Evolutionary conservation across 2,113 vertebrate species (phyloP).

Genomic region (Proterorhinus semilunaris): DNA sequence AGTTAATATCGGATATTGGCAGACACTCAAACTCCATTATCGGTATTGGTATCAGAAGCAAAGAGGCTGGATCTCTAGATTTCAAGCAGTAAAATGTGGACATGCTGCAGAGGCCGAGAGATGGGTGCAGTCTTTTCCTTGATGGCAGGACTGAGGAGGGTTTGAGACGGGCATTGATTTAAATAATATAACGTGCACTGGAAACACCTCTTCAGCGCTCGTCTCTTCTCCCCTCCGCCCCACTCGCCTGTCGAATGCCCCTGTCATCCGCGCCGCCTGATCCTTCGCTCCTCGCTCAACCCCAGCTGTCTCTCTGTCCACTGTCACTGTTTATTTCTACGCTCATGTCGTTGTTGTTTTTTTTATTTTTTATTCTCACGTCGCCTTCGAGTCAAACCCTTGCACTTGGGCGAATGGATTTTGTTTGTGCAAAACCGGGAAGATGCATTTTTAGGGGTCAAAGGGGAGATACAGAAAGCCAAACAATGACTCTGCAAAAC

Average conservation of each 20-base stretch:
- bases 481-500: too few relatives aligned
- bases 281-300: slow-evolving; percentile 63
- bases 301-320: slow-evolving; percentile 71
- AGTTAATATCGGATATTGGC: too few relatives aligned
- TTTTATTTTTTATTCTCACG: slow-evolving; percentile 19
- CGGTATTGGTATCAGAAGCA: too few relatives aligned
- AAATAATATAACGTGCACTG: too few relatives aligned
- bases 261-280: slow-evolving; percentile 72
- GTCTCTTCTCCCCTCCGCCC: slow-evolving; percentile 45
- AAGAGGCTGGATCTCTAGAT: too few relatives aligned
- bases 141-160: too few relatives aligned
- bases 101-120: too few relatives aligned
- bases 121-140: too few relatives aligned
- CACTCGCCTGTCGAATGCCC: slow-evolving; percentile 67
- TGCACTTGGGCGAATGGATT: slow-evolving; percentile 41
- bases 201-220: too few relatives aligned
- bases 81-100: too few relatives aligned
- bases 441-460: not conserved
- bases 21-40: too few relatives aligned
- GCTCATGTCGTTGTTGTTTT: slow-evolving; percentile 14
- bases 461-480: not conserved
- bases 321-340: slow-evolving; percentile 60
- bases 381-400: slow-evolving; percentile 33
- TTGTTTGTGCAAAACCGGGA: slow-evolving; percentile 40
- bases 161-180: too few relatives aligned